A percentile compares a stretch with the other conserved stretches of the same genome.
Evolutionary conservation across 2,797 vertebrate species (phyloP).

Genomic region (Sebastes glaucus): DNA sequence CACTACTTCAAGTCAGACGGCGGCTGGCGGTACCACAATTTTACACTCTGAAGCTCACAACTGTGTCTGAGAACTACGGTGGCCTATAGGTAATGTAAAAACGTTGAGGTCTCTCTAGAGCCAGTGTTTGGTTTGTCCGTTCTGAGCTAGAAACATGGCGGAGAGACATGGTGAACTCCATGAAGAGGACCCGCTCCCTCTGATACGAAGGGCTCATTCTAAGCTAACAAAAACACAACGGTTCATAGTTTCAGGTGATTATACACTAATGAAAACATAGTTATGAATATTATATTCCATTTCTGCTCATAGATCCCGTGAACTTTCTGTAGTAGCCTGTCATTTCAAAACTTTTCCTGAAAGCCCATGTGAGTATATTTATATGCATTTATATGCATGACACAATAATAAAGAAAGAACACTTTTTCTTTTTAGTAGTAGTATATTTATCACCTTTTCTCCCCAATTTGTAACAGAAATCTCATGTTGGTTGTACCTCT

Average conservation of each 20-base stretch:
- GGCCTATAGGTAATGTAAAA: rapidly evolving
- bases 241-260: neutral
- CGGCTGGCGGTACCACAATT: rapidly evolving
- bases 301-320: neutral
- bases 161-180: neutral
- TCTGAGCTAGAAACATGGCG: neutral
- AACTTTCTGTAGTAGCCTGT: neutral
- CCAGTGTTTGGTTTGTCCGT: neutral
- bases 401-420: neutral
- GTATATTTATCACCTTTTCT: neutral
- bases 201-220: neutral
- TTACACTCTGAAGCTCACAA: neutral
- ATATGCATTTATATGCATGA: neutral
- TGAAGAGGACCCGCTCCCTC: neutral
- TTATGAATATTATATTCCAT: neutral
- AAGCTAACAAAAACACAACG: neutral
- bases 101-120: rapidly evolving
- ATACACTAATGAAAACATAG: neutral
- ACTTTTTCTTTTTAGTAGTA: neutral
- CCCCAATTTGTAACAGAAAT: neutral
- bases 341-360: neutral
- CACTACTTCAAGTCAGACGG: rapidly evolving
- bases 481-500: conserved; percentile 66
- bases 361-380: neutral
- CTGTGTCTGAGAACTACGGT: no score